phyloP scores from a whole-genome alignment of 2,888 invertebrate species.

The Eudemis profundana region DNA sequence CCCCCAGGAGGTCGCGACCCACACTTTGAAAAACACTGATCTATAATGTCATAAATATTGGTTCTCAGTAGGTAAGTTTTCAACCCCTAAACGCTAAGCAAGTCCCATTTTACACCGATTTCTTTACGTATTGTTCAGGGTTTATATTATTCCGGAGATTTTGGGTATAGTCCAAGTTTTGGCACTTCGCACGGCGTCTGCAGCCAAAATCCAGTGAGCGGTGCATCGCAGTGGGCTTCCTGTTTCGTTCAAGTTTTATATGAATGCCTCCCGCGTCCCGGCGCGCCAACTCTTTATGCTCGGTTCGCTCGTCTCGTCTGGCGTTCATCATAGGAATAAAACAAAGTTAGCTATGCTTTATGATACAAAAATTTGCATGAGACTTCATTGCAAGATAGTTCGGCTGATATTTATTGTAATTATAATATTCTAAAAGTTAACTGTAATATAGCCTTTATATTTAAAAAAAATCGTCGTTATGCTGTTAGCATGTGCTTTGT shows the following conservation, averaged over 20 bases:
- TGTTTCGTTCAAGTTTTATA: constrained; percentile 49
- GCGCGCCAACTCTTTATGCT: constrained; percentile 48
- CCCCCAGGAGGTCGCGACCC: too few species aligned
- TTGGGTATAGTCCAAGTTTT: constrained; percentile 51
- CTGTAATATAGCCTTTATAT: too few species aligned
- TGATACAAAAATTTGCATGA: too few species aligned
- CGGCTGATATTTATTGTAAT: too few species aligned
- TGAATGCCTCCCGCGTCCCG: constrained; percentile 45
- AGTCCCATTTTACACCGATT: constrained; percentile 14
- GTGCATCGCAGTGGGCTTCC: constrained; percentile 40
- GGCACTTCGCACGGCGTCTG: constrained; percentile 60
- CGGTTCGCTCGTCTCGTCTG: constrained; percentile 38
- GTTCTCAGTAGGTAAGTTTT: background rate
- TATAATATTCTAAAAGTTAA: too few species aligned
- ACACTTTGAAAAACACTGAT: too few species aligned
- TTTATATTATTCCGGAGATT: constrained; percentile 41
- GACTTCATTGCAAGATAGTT: too few species aligned
- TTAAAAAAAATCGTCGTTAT: too few species aligned
- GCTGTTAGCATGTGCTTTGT: too few species aligned
- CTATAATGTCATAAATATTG: too few species aligned
- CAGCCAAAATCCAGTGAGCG: constrained; percentile 58
- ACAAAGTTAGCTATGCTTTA: constrained; percentile 24
- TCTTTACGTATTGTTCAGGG: constrained; percentile 34
- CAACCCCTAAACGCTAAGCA: background rate
- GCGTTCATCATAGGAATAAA: constrained; percentile 31